Base-by-base conservation (phyloP, 2,113 vertebrate genomes). In the Apteryx mantelli region DNA sequence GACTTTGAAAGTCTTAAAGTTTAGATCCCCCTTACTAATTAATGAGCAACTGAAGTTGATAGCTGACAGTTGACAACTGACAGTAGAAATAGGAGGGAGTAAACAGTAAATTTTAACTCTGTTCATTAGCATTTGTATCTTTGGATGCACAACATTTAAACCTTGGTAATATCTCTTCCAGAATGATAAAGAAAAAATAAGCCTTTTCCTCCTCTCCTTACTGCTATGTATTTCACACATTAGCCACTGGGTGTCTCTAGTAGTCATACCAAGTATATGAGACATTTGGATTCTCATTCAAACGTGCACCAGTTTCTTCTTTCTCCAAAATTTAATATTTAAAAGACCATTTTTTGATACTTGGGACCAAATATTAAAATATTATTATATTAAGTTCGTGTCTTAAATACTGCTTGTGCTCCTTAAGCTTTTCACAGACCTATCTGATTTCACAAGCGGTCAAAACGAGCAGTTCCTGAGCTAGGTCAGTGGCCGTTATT, bases 191-290 rank as follows among this genome's bases (percentile, higher is more conserved):
- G 30, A 7, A 3, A 24, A 82, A 18, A 22, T 1, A 2, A 89
- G 42, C 19, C 19, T 58, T 79, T 30, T 32, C 34, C 40, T 22
- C 32, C 53, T 55, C 34, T 65, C 53, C 15, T 1, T 0, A 12
- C 0, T 1, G 17, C 32, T 18, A 12, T 16, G 15, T 24, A 5
- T 76, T 86, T 63, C n/a, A 26, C 15, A 5, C 1, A 0, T 8
- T 5, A 25, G 58, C 82, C 28, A 2, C 70, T 75, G 74, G 0
- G 0, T 77, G 68, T 88, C 81, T 84, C 87, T 6, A 21, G 48
- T 6, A 42, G 50, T 82, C 77, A 36, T 78, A 61, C 13, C 36
- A 16, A 46, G 36, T 5, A 4, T 0, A 7, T 17, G 66, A 60
- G 44, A n/a, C 11, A 1, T 53, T 82, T 58, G 58, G 14, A 25